Percentiles rank a stretch among this genome's conserved stretches.
These are phyloP conservation scores for Tringa solitaria DNA, from an alignment of 2,113 vertebrate genomes.

Conservation along the genomic window DNA sequence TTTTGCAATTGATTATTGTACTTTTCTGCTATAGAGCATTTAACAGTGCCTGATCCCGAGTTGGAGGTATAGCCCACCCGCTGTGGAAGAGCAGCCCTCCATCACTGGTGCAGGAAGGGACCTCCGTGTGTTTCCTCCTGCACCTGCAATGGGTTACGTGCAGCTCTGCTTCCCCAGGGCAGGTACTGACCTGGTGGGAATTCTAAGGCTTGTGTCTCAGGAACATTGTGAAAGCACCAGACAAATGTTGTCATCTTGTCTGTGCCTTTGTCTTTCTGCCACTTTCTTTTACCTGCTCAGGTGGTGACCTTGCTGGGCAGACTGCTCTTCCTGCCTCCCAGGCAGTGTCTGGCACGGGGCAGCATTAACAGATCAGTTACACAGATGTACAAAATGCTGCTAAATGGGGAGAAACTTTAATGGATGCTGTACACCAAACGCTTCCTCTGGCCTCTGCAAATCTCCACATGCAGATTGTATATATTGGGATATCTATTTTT, in stretches of 20 bases:
- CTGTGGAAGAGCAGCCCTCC: not conserved
- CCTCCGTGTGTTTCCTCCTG: not conserved
- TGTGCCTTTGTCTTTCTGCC: not conserved
- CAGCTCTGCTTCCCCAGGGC: not conserved
- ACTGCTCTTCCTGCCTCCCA: not conserved
- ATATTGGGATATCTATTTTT: not conserved
- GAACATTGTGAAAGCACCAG: not conserved
- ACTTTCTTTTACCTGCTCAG: not conserved
- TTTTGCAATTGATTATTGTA: not conserved
- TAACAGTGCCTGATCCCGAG: not conserved
- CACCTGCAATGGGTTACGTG: accelerated
- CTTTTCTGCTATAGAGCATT: not conserved
- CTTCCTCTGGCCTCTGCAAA: not conserved
- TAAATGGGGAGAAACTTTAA: not conserved
- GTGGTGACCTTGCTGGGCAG: not conserved
- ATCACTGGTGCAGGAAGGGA: not conserved
- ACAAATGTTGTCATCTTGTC: not conserved
- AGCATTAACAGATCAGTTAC: not conserved
- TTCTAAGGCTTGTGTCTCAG: not conserved
- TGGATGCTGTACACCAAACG: not conserved
- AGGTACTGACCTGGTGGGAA: accelerated
- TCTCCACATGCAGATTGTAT: not conserved
- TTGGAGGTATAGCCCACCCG: not conserved
- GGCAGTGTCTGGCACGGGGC: not conserved
- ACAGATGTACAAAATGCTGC: not conserved